Percentiles rank a stretch among this genome's conserved stretches.
phyloP scores from a whole-genome alignment of 2,888 invertebrate genomes.

The Napeogenes sylphis region DNA sequence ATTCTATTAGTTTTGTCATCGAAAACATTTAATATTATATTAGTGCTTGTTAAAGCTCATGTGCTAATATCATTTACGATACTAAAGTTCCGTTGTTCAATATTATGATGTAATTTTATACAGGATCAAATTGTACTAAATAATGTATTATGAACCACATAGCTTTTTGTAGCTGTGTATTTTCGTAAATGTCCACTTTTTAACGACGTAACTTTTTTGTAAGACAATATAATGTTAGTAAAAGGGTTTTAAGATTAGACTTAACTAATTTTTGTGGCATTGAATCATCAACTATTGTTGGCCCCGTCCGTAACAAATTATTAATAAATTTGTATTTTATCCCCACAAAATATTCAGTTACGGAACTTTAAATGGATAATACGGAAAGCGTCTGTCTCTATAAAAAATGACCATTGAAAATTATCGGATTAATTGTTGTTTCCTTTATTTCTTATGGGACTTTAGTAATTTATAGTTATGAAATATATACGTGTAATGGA shows the following conservation, averaged over 20 bases:
- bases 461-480: conserved; percentile 23
- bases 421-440: conserved; percentile 36
- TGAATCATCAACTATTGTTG: conserved; percentile 21
- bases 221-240: conserved; percentile 3
- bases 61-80: not conserved
- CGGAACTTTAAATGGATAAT: conserved; percentile 43
- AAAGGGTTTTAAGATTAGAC: not conserved
- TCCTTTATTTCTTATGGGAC: conserved; percentile 35
- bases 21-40: conserved; percentile 4
- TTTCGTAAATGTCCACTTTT: too few species aligned
- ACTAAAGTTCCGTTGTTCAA: not conserved
- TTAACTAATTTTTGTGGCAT: not conserved
- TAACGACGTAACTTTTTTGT: not conserved
- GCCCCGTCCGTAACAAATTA: conserved; percentile 22
- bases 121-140: too few species aligned
- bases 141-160: not conserved
- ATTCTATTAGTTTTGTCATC: conserved; percentile 13
- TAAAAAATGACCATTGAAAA: conserved; percentile 38
- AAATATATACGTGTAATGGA: too few species aligned
- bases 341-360: conserved; percentile 34
- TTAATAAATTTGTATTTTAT: conserved; percentile 33
- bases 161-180: not conserved
- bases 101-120: not conserved
- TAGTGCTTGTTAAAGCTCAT: not conserved
- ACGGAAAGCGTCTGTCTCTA: conserved; percentile 47